Percentiles rank a stretch among this genome's conserved stretches.
Conservation (phyloP, 2,888 invertebrate genomes). For the Fabriciana adippe region DNA sequence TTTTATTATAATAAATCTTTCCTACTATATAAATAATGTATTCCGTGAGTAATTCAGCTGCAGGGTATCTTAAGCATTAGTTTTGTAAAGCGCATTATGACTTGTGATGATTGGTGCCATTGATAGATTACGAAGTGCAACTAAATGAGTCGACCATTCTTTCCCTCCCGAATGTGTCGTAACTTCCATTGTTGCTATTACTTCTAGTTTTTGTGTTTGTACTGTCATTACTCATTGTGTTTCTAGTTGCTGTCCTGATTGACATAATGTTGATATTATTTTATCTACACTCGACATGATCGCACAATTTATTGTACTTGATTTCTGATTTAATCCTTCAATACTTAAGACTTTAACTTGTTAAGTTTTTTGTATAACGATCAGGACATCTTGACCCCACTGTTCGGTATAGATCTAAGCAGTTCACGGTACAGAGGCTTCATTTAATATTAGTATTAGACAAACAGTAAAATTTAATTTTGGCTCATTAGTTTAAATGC, state of each 20-base stretch:
- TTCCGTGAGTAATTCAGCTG: constrained; percentile 26
- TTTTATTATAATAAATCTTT: constrained; percentile 10
- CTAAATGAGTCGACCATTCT: constrained; percentile 63
- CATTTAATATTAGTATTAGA: constrained; percentile 19
- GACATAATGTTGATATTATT: constrained; percentile 20
- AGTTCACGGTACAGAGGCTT: constrained; percentile 27
- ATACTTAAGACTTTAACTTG: neutral
- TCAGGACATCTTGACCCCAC: constrained; percentile 32
- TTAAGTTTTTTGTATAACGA: constrained; percentile 9
- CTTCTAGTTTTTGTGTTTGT: constrained; percentile 39
- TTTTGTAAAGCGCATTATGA: constrained; percentile 73
- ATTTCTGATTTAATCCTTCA: neutral
- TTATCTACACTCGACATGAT: constrained; percentile 18
- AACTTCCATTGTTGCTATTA: constrained; percentile 77
- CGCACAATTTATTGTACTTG: constrained; percentile 31
- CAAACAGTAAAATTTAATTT: constrained; percentile 22
- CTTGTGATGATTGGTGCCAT: constrained; percentile 82
- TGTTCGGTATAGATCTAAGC: constrained; percentile 20
- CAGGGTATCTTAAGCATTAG: constrained; percentile 45
- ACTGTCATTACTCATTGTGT: constrained; percentile 38
- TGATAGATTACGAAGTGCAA: constrained; percentile 78
- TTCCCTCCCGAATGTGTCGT: constrained; percentile 63
- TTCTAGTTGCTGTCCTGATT: constrained; percentile 38
- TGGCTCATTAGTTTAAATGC: constrained; percentile 15
- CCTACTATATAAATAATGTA: constrained; percentile 9